These are phyloP conservation scores for Myrmophylax atrothorax DNA, from an alignment of 2,113 vertebrate genomes.

Conservation along the genomic window DNA sequence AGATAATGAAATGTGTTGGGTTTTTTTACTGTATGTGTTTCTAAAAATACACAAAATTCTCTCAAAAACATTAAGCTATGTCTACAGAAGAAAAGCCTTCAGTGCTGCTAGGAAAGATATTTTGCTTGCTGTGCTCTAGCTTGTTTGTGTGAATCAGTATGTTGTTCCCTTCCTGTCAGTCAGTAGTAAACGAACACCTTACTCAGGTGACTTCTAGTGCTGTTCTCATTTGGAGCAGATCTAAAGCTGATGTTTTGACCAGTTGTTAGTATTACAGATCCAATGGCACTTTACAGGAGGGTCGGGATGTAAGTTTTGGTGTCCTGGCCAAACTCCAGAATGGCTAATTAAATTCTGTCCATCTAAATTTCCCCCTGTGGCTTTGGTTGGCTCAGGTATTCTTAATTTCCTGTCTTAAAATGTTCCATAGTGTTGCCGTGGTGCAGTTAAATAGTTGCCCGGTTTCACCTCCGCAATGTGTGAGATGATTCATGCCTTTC, in stretches of 20 bases:
- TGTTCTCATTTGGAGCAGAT: background rate
- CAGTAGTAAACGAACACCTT: background rate
- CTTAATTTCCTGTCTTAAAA: slow-evolving; percentile 61
- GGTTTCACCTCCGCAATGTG: slow-evolving; percentile 17
- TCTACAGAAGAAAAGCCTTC: background rate
- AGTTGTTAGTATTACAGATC: slow-evolving; percentile 38
- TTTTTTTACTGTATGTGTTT: background rate
- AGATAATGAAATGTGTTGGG: background rate
- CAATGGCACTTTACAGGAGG: background rate
- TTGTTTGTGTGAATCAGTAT: background rate
- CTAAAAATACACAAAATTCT: background rate
- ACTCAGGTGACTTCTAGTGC: background rate
- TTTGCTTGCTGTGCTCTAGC: background rate
- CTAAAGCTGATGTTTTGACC: slow-evolving; percentile 35
- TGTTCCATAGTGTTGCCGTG: slow-evolving; percentile 13
- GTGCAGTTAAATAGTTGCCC: slow-evolving; percentile 43
- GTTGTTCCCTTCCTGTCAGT: background rate
- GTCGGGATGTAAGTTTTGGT: slow-evolving; percentile 16
- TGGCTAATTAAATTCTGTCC: slow-evolving; percentile 61
- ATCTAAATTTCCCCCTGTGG: slow-evolving; percentile 43
- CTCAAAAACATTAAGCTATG: background rate
- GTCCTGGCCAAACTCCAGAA: slow-evolving; percentile 49
- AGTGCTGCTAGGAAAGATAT: background rate
- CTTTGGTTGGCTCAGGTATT: slow-evolving; percentile 49
- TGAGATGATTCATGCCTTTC: slow-evolving; percentile 43